phyloP scores from a whole-genome alignment of 2,888 invertebrate species.

The Hirudinaria manillensis region DNA sequence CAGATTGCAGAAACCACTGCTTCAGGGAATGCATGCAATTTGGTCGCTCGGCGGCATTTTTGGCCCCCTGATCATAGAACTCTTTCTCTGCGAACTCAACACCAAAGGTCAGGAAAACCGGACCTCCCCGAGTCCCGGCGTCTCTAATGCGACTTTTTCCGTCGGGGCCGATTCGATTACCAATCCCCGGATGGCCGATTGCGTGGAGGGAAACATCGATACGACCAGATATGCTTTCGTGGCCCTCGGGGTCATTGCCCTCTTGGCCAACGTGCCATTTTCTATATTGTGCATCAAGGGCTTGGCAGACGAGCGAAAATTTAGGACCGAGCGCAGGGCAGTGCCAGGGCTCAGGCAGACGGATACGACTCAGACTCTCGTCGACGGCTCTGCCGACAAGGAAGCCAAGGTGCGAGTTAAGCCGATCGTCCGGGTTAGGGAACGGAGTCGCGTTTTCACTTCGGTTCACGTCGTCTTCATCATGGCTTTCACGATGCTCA shows the following conservation, averaged over 20 bases:
- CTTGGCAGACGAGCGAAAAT: neutral
- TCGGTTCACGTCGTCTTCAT: constrained; percentile 22
- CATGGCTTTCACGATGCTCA: constrained; percentile 26
- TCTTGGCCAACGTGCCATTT: neutral
- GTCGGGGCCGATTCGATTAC: neutral
- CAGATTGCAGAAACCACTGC: constrained; percentile 20
- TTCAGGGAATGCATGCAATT: constrained; percentile 34
- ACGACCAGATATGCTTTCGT: constrained; percentile 32
- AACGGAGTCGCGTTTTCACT: neutral
- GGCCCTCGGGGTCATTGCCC: constrained; percentile 14
- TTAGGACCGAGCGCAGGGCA: neutral
- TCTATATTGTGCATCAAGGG: neutral
- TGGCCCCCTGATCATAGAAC: constrained; percentile 33
- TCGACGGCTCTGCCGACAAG: neutral
- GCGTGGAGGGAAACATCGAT: neutral
- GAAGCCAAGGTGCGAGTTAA: neutral
- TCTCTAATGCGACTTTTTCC: neutral
- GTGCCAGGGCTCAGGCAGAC: too few relatives aligned
- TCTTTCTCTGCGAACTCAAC: constrained; percentile 33
- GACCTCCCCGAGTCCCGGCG: too few relatives aligned
- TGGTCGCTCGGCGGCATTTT: constrained; percentile 35
- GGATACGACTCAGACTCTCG: too few relatives aligned
- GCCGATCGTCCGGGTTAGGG: neutral
- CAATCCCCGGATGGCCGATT: neutral
- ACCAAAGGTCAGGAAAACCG: neutral